Base-by-base conservation (phyloP, 2,113 vertebrate species). In the Tupaia tana region DNA sequence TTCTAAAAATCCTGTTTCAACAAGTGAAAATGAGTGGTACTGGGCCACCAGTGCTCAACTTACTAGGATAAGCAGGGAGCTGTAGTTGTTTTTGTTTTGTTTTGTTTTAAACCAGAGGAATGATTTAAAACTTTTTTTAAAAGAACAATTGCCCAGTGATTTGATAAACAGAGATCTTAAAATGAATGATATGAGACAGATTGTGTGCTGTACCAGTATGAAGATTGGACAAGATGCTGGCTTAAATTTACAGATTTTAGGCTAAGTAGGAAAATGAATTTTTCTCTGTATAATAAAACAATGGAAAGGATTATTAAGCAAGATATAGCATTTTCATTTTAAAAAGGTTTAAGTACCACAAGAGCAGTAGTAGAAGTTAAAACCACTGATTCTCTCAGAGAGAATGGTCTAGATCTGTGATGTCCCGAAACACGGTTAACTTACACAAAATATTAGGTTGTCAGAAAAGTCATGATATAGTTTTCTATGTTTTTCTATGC, bases 381-480 rank as follows among this genome's bases (percentile, higher is more conserved):
- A 83, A 11, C 5, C 54, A 43, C 9, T 67, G 75, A 58, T 91
- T 91, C 54, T 96, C 54, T 82, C 19, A 24, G n/a, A 43, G 67
- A 29, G 20, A 91, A 69, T 7, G 27, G 77, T 93, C 54, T 58
- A 56, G 18, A 27, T 86, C 52, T 69, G 31, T 66, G 34, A 69
- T 70, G 8, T 20, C 34, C 67, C 54, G 34, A 73, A 89, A 58
- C 13, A 18, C 61, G 78, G 69, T 96, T 96, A 95, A 85, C 22
- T 95, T 71, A 91, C 58, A 66, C 73, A 88, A 93, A 78, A 86
- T 93, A 69, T 70, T 93, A 95, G 29, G 43, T 43, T 43, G 43
- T 43, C 43, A 43, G 43, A 6, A 43, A 43, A 43, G 43, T 43
- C 43, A 43, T 43, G 43, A 43, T 43, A 43, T 43, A 43, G 43